phyloP scores from a whole-genome alignment of 2,113 vertebrate species.

The Sardina pilchardus region DNA sequence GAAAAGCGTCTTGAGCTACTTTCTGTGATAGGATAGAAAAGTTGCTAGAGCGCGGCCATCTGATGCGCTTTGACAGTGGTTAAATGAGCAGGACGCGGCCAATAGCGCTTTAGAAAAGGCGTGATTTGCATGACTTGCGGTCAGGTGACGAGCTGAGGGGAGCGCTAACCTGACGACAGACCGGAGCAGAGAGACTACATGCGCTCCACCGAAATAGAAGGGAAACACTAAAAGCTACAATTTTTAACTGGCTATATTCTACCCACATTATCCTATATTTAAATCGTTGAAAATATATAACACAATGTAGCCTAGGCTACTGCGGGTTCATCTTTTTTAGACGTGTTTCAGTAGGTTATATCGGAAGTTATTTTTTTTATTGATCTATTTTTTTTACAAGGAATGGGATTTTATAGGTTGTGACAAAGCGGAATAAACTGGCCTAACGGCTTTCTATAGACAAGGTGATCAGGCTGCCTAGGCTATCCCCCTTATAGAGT shows the following conservation, averaged over 20 bases:
- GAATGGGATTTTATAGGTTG: neutral
- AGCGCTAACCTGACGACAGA: constrained; percentile 15
- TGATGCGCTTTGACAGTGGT: constrained; percentile 80
- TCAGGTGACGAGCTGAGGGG: constrained; percentile 54
- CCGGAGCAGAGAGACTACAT: neutral
- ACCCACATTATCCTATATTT: neutral
- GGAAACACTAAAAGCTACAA: constrained; percentile 49
- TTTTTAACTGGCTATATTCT: neutral
- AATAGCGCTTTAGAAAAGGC: constrained; percentile 78
- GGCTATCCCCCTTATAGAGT: neutral
- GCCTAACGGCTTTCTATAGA: no score
- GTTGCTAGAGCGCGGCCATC: constrained; percentile 77
- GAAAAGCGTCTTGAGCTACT: constrained; percentile 62
- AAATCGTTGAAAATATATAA: neutral
- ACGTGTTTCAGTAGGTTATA: neutral
- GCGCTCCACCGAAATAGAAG: constrained; percentile 33
- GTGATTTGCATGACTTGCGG: constrained; percentile 85
- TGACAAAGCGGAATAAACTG: no score
- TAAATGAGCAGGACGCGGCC: constrained; percentile 86
- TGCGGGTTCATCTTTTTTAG: neutral
- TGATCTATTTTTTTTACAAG: neutral
- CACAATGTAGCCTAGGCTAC: no score
- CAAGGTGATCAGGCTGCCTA: no score
- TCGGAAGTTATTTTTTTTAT: neutral
- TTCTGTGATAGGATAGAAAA: constrained; percentile 60